Percentiles rank a stretch among this genome's conserved stretches.
phyloP scores from a whole-genome alignment of 2,797 vertebrate species.

The Sorex maritimensis region DNA sequence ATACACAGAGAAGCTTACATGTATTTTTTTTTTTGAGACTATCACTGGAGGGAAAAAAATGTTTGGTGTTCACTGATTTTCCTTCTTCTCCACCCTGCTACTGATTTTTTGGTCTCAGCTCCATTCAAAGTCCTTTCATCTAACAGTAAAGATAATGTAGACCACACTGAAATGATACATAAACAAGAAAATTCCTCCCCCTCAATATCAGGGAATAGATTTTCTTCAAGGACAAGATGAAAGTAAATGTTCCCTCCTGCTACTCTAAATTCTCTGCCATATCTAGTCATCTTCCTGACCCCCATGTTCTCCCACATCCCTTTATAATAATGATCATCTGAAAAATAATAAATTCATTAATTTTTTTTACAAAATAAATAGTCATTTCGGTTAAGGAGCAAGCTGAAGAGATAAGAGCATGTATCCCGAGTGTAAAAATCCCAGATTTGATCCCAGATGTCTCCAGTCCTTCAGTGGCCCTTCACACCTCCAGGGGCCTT shows the following conservation, averaged over 20 bases:
- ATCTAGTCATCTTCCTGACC: neutral
- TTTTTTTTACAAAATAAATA: too few species aligned
- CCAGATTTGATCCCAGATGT: too few species aligned
- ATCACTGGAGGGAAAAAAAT: conserved; percentile 48
- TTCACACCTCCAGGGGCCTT: too few species aligned
- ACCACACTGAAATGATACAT: conserved; percentile 42
- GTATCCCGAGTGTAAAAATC: too few species aligned
- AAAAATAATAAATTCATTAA: too few species aligned
- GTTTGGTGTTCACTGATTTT: neutral
- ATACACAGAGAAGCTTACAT: conserved; percentile 1
- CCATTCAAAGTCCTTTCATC: conserved; percentile 50
- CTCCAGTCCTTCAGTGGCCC: too few species aligned
- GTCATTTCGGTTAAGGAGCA: too few species aligned
- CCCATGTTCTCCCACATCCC: neutral
- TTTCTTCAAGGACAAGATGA: conserved; percentile 36
- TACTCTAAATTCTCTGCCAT: neutral
- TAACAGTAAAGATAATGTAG: conserved; percentile 48
- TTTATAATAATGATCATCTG: neutral
- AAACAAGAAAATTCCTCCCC: conserved; percentile 17
- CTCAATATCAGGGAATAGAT: neutral
- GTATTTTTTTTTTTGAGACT: conserved; percentile 60
- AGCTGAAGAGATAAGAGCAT: too few species aligned
- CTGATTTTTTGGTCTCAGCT: conserved; percentile 22
- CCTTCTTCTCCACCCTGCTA: neutral
- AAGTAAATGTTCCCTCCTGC: neutral